Conservation (phyloP, 2,797 vertebrate genomes). For the Melanotaenia parkinsoni region DNA sequence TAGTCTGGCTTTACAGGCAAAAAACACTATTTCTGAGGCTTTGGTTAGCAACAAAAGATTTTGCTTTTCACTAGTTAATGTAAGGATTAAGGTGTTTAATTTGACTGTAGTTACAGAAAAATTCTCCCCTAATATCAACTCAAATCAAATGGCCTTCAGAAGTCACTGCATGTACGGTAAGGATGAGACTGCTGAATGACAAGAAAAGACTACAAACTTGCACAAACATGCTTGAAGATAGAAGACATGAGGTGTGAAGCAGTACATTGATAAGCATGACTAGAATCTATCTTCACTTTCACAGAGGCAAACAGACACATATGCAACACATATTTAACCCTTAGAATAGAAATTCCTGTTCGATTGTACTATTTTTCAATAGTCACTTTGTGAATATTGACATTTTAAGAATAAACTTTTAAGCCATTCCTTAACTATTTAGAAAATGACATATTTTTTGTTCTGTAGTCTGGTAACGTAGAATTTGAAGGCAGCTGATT, state of each 20-base stretch:
- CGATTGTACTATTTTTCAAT: no score
- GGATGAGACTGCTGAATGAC: background rate
- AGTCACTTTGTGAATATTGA: no score
- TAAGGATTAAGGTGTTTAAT: background rate
- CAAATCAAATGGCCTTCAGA: no score
- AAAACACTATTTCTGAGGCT: background rate
- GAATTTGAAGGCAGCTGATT: conserved; percentile 9
- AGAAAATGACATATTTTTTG: background rate
- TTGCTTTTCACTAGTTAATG: background rate
- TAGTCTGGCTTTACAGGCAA: background rate
- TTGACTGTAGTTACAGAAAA: background rate
- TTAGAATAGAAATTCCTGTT: background rate
- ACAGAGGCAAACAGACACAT: background rate
- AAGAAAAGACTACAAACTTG: conserved; percentile 10
- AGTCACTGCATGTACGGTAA: background rate
- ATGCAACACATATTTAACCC: background rate
- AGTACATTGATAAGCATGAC: background rate
- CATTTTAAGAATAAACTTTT: no score
- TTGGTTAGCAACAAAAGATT: background rate
- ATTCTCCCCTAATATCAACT: no score
- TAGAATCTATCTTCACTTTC: background rate
- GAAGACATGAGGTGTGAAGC: background rate
- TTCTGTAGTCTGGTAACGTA: background rate
- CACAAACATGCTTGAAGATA: conserved; percentile 10
- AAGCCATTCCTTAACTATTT: no score